Conservation (phyloP, 2,797 vertebrate species). For the Melanotaenia trifasciata region DNA sequence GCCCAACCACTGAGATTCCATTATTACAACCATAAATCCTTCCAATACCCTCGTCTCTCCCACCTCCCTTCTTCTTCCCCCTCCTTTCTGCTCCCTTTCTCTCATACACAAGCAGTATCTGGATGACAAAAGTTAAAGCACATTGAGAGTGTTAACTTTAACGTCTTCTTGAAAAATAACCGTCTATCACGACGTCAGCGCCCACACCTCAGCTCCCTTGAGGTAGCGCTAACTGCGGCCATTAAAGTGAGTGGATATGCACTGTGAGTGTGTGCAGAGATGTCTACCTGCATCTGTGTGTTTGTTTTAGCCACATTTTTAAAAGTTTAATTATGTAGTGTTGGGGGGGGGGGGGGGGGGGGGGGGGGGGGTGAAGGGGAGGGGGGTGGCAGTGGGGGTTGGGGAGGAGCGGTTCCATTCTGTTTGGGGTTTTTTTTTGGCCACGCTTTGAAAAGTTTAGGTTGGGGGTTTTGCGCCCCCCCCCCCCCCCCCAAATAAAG, state of each 20-base stretch:
- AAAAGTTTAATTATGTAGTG: slow-evolving; percentile 7
- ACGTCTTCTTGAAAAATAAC: slow-evolving; percentile 53
- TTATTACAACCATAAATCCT: slow-evolving; percentile 85
- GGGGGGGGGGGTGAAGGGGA: too few species aligned
- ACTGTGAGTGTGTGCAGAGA: slow-evolving; percentile 3
- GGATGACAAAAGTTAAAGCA: slow-evolving; percentile 41
- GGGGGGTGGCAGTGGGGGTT: too few species aligned
- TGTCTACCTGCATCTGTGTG: background rate
- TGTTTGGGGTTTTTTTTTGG: too few species aligned
- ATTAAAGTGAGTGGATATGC: slow-evolving; percentile 54
- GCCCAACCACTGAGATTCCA: slow-evolving; percentile 75
- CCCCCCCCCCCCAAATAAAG: slow-evolving; percentile 8
- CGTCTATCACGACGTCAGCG: slow-evolving; percentile 50
- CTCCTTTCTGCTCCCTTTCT: background rate
- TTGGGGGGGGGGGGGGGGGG: too few species aligned
- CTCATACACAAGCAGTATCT: slow-evolving; percentile 25
- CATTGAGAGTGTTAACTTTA: slow-evolving; percentile 46
- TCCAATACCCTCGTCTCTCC: slow-evolving; percentile 27
- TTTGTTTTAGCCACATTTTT: slow-evolving; percentile 13
- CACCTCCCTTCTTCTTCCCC: background rate
- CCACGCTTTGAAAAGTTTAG: too few species aligned
- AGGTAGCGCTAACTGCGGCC: slow-evolving; percentile 55
- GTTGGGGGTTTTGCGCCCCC: too few species aligned
- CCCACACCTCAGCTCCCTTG: slow-evolving; percentile 44
- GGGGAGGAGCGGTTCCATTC: too few species aligned